Conservation (phyloP, 2,113 vertebrate species). For the Apeltes quadracus region DNA sequence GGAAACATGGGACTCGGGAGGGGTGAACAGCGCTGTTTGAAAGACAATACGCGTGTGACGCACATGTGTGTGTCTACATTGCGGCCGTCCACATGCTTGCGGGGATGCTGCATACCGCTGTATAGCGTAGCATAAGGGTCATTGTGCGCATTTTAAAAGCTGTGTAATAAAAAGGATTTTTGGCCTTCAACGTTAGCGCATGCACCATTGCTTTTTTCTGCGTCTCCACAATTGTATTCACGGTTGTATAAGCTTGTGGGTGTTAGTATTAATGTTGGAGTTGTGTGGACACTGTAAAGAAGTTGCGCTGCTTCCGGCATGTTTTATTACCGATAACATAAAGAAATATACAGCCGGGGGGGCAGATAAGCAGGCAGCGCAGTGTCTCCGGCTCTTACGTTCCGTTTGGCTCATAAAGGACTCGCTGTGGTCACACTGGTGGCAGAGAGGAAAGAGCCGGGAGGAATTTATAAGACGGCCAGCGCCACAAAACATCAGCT, state of each 20-base stretch:
- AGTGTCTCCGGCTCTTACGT: slow-evolving; percentile 1
- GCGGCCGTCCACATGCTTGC: neutral
- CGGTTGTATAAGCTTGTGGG: slow-evolving; percentile 6
- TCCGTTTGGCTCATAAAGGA: slow-evolving; percentile 16
- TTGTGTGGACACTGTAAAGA: neutral
- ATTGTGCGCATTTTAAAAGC: neutral
- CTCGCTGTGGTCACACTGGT: neutral
- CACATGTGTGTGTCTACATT: neutral
- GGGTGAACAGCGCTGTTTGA: neutral
- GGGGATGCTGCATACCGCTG: neutral
- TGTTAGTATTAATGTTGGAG: slow-evolving; percentile 21
- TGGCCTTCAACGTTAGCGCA: neutral
- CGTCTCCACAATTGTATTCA: neutral
- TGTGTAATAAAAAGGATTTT: neutral
- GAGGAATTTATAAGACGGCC: neutral
- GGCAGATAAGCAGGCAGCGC: slow-evolving; percentile 6
- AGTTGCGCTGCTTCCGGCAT: slow-evolving; percentile 5
- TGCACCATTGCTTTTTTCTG: neutral
- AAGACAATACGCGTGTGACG: neutral
- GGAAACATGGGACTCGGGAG: neutral
- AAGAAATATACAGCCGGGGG: slow-evolving; percentile 10
- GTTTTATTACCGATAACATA: slow-evolving; percentile 17
- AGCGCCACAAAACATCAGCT: slow-evolving; percentile 8
- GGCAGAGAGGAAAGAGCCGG: slow-evolving; percentile 1
- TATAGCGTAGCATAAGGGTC: neutral